phyloP scores from a whole-genome alignment of 2,797 vertebrate species.

The Gobionotothen gibberifrons region DNA sequence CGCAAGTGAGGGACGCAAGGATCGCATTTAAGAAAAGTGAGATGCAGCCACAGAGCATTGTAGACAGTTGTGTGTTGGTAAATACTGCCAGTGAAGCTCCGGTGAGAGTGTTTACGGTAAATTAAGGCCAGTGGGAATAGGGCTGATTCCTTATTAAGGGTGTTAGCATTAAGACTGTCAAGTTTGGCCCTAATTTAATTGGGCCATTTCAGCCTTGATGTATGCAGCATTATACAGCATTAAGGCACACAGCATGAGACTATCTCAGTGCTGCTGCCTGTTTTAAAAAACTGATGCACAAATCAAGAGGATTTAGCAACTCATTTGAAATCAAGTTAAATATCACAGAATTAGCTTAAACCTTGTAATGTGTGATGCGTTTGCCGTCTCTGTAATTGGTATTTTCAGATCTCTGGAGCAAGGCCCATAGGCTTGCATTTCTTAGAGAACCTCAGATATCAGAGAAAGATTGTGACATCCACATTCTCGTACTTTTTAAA shows the following conservation, averaged over 20 bases:
- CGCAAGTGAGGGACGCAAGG: too few relatives aligned
- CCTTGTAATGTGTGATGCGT: neutral
- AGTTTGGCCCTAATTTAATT: conserved; percentile 73
- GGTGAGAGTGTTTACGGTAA: conserved; percentile 47
- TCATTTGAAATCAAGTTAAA: conserved; percentile 12
- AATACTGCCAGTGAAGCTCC: conserved; percentile 46
- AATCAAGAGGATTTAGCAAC: conserved; percentile 17
- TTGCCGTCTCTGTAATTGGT: neutral
- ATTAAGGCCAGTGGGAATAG: conserved; percentile 47
- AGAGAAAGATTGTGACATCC: conserved; percentile 7
- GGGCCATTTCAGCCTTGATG: conserved; percentile 63
- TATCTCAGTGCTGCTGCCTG: conserved; percentile 39
- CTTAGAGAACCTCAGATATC: neutral
- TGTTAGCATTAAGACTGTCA: conserved; percentile 71
- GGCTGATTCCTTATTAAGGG: conserved; percentile 73
- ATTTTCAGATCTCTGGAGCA: conserved; percentile 1
- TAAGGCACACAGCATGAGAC: conserved; percentile 32
- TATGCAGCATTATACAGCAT: conserved; percentile 63
- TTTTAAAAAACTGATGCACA: conserved; percentile 3
- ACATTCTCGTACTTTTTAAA: too few relatives aligned
- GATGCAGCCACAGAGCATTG: conserved; percentile 9
- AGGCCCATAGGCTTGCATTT: neutral
- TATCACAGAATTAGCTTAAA: conserved; percentile 11
- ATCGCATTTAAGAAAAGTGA: too few relatives aligned
- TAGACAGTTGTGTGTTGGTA: conserved; percentile 41